phyloP scores from a whole-genome alignment of 2,888 invertebrate genomes.

The Leptopterna dolabrata region DNA sequence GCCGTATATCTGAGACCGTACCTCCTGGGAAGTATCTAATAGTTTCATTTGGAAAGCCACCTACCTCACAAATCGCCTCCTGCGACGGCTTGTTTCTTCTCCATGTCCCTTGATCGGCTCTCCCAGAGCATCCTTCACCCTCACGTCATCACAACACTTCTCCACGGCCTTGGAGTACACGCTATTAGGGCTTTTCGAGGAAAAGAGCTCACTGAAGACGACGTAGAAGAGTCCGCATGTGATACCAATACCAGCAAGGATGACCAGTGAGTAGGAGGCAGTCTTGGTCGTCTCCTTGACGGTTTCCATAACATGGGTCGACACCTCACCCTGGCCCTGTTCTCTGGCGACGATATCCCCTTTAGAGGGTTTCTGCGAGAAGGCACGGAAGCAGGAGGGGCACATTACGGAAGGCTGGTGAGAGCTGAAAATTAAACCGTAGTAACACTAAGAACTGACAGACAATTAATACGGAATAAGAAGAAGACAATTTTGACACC shows the following conservation, averaged over 20 bases:
- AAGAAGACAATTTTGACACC: too few relatives aligned
- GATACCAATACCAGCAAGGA: conserved; percentile 82
- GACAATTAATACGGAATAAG: too few relatives aligned
- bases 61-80: conserved; percentile 82
- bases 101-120: conserved; percentile 90
- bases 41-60: too few relatives aligned
- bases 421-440: not conserved
- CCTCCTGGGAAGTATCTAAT: too few relatives aligned
- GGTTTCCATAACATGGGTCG: conserved; percentile 67
- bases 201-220: conserved; percentile 88
- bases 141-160: conserved; percentile 78
- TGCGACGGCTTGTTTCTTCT: conserved; percentile 84
- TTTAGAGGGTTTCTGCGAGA: conserved; percentile 4
- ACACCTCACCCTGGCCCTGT: conserved; percentile 19
- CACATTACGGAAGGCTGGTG: not conserved
- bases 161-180: conserved; percentile 84
- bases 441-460: not conserved
- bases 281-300: conserved; percentile 93
- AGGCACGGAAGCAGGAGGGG: not conserved
- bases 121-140: conserved; percentile 87
- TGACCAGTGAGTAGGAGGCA: conserved; percentile 84
- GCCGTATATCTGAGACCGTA: too few relatives aligned
- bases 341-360: not conserved
- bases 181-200: conserved; percentile 86
- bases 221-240: conserved; percentile 86